Percentiles rank a stretch among this genome's conserved stretches.
Conservation (phyloP, 2,113 vertebrate species). For the Hipposideros armiger region DNA sequence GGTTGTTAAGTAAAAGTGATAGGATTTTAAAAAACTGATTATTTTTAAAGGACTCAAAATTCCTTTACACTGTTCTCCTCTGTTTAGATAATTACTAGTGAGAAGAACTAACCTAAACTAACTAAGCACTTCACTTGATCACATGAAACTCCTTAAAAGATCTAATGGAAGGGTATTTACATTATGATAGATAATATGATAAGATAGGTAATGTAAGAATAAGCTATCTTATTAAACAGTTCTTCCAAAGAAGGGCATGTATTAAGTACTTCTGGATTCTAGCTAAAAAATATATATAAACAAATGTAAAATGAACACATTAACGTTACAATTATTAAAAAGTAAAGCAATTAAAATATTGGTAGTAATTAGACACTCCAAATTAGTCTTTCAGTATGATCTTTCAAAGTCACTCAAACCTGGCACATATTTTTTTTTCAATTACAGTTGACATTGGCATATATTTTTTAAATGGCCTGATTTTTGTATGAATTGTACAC, state of each 20-base stretch:
- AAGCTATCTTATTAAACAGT: slow-evolving; percentile 78
- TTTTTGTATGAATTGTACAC: slow-evolving; percentile 25
- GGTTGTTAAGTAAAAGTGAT: slow-evolving; percentile 28
- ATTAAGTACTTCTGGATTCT: slow-evolving; percentile 74
- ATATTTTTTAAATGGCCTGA: slow-evolving; percentile 17
- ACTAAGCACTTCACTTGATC: slow-evolving; percentile 79
- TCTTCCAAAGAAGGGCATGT: slow-evolving; percentile 69
- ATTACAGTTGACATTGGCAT: background rate
- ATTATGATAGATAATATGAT: slow-evolving; percentile 73
- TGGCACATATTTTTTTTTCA: background rate
- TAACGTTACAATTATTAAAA: slow-evolving; percentile 41
- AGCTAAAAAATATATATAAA: slow-evolving; percentile 71
- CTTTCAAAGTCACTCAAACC: slow-evolving; percentile 51
- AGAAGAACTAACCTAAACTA: slow-evolving; percentile 76
- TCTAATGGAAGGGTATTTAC: slow-evolving; percentile 82
- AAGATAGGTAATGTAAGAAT: slow-evolving; percentile 83
- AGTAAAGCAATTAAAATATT: slow-evolving; percentile 52
- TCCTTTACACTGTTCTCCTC: slow-evolving; percentile 15
- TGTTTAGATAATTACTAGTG: slow-evolving; percentile 39
- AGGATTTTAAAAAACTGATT: slow-evolving; percentile 4
- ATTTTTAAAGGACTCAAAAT: slow-evolving; percentile 53
- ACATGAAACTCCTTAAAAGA: slow-evolving; percentile 79
- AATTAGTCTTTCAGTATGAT: slow-evolving; percentile 45
- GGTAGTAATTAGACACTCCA: background rate
- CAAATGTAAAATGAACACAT: slow-evolving; percentile 50